A percentile compares a stretch with the other conserved stretches of the same genome.
Conservation (phyloP, 2,113 vertebrate genomes). For the Thryonomys swinderianus region DNA sequence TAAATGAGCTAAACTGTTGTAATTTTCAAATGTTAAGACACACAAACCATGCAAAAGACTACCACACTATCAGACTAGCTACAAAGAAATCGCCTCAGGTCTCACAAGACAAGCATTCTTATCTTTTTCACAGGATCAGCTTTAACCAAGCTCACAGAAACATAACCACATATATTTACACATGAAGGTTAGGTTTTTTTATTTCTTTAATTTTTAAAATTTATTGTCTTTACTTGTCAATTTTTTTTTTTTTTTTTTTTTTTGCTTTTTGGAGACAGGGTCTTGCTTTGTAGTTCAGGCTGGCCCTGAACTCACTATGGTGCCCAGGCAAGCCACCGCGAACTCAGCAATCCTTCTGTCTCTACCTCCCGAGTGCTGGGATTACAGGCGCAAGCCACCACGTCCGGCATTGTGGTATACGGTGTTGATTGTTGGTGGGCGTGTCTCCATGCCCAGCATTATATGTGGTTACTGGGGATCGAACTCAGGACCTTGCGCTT, state of each 20-base stretch:
- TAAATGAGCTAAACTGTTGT: slow-evolving; percentile 20
- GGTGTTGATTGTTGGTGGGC: too few species aligned
- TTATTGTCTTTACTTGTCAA: neutral
- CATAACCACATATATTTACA: neutral
- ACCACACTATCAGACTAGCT: neutral
- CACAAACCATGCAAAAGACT: slow-evolving; percentile 14
- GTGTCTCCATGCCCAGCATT: too few species aligned
- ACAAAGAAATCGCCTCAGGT: neutral
- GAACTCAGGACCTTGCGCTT: too few species aligned
- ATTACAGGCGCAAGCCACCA: too few species aligned
- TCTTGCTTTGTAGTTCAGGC: too few species aligned
- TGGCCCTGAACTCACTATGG: too few species aligned
- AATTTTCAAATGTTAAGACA: slow-evolving; percentile 23
- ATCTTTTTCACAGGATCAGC: neutral
- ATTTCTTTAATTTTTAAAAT: neutral
- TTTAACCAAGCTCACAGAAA: slow-evolving; percentile 32
- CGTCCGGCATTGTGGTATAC: too few species aligned
- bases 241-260: too few species aligned
- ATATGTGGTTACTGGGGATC: too few species aligned
- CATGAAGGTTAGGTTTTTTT: neutral
- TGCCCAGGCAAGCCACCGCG: too few species aligned
- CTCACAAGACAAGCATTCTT: neutral
- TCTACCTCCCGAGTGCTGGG: too few species aligned
- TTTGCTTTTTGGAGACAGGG: neutral
- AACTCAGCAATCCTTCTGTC: too few species aligned